These are phyloP conservation scores for Phrynosoma blainvillii DNA, from an alignment of 2,113 vertebrate species.

Conservation along the genomic window DNA sequence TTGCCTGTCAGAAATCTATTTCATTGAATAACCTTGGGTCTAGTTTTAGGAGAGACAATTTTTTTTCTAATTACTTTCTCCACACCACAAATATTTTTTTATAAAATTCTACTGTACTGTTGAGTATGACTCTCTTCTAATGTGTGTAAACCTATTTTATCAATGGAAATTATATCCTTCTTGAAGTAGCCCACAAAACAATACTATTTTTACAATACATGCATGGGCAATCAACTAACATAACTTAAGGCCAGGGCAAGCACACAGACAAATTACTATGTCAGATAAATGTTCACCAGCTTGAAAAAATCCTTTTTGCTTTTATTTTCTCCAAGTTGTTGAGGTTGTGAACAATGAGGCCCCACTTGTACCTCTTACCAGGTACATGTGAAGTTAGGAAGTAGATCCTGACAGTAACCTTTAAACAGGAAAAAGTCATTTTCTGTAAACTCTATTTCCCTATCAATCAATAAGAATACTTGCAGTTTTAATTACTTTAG, in stretches of 20 bases:
- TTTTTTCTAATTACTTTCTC: not conserved
- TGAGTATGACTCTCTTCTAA: not conserved
- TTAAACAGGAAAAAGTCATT: not conserved
- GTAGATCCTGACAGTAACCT: not conserved
- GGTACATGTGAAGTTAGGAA: not conserved
- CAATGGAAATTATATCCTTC: too few species aligned
- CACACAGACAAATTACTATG: not conserved
- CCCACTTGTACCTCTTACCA: not conserved
- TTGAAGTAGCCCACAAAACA: not conserved
- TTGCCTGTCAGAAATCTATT: not conserved
- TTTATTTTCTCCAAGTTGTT: not conserved
- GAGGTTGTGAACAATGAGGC: not conserved
- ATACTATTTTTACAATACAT: not conserved
- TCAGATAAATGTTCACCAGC: not conserved
- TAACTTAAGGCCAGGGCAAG: not conserved
- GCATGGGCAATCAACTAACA: not conserved
- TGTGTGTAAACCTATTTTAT: not conserved
- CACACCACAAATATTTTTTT: not conserved
- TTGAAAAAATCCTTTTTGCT: not conserved
- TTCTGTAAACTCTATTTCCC: not conserved
- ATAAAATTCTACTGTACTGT: not conserved
- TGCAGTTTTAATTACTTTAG: constrained; percentile 13
- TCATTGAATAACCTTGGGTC: not conserved
- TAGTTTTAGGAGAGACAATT: not conserved
- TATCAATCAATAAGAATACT: not conserved